Base-by-base conservation (phyloP, 2,797 vertebrate species). In the Brachymystax lenok region DNA sequence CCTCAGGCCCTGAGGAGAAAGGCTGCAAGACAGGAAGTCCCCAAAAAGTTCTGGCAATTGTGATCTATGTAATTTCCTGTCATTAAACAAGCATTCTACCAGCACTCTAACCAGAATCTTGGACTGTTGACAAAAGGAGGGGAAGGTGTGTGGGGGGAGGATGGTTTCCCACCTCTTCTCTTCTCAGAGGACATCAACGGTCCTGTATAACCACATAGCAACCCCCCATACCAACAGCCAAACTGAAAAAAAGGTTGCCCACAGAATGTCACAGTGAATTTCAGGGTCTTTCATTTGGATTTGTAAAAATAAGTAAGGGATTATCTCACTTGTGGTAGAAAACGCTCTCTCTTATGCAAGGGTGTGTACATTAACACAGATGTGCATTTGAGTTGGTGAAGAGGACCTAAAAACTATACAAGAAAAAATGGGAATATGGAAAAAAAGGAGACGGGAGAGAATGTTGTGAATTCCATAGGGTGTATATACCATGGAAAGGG, bases 1-100 rank as follows among this genome's bases (percentile, higher is more conserved):
- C 80, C 64, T 33, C 84, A 95, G 94, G 74, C 94, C 94, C 72
- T 95, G 89, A 95, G 78, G 89, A 93, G 87, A 74, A 94, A 88
- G 80, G 8, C 77, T 2, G 75, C 88, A 64, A 86, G 91, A 86
- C 90, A 92, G 90, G 87, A 90, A 84, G 86, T 90, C 73, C 88
- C 76, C 77, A 85, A 88, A 74, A 93, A 87, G 92, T 94, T 94
- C 92, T 92, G 93, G 92, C 91, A 91, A 91, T 87, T 89, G 85
- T 93, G 90, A 95, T 92, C 88, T 90, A 92, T 78, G 80, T 89
- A 82, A 90, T 86, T 89, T 91, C 85, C 83, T 85, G 92, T 91
- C 82, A 81, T 89, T 87, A 80, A 91, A 88, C 79, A 85, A 91
- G 83, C 83, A 85, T 78, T 71, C 87, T 76, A 85, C 87, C 91